Evolutionary conservation across 2,888 invertebrate genomes (phyloP).

Genomic region (Eubasilissa splendida): DNA sequence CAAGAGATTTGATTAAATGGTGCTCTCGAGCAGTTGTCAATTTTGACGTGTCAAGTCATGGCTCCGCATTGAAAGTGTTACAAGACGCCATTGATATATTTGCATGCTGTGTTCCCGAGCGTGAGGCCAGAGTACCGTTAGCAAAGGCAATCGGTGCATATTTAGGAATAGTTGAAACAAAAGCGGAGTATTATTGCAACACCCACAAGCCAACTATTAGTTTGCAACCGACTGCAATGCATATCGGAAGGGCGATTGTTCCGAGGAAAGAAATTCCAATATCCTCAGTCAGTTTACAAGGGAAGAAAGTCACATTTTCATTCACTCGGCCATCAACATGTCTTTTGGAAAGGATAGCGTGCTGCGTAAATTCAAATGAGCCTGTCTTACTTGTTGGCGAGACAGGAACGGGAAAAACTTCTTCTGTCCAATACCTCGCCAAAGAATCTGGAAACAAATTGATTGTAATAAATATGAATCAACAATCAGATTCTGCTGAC

Average conservation of each 20-base stretch:
- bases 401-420: constrained; percentile 99
- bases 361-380: constrained; percentile 86
- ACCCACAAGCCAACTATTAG: constrained; percentile 85
- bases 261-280: constrained; percentile 67
- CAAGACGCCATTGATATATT: constrained; percentile 95
- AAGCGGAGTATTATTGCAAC: constrained; percentile 85
- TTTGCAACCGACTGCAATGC: constrained; percentile 73
- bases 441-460: constrained; percentile 87
- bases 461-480: constrained; percentile 98
- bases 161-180: constrained; percentile 86
- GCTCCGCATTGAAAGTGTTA: constrained; percentile 80
- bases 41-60: constrained; percentile 81
- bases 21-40: constrained; percentile 84
- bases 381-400: constrained; percentile 97
- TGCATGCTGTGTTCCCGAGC: constrained; percentile 82
- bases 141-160: constrained; percentile 84
- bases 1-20: constrained; percentile 94
- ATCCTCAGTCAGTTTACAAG: constrained; percentile 65
- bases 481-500: constrained; percentile 98
- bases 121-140: constrained; percentile 77
- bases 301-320: constrained; percentile 78
- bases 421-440: constrained; percentile 93
- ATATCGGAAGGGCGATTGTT: constrained; percentile 81
- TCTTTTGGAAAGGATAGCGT: constrained; percentile 90
- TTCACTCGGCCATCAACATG: constrained; percentile 87